Percentiles rank a stretch among this genome's conserved stretches.
Conservation (phyloP, 2,888 invertebrate species). For the Folsomia manolachei region DNA sequence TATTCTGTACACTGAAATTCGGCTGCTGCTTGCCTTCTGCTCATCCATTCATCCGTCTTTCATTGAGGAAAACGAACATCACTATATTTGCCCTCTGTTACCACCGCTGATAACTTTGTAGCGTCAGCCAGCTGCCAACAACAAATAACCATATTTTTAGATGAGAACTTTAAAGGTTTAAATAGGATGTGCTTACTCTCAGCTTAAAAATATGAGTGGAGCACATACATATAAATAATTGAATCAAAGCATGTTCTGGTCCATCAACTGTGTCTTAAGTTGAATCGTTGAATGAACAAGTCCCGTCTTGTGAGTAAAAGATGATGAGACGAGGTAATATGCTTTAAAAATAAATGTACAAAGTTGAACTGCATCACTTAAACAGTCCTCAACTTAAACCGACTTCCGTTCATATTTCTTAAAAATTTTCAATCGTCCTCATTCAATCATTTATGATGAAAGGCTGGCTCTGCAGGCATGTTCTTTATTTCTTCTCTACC, state of each 20-base stretch:
- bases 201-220: background rate
- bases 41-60: background rate
- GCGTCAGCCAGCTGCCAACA: slow-evolving; percentile 3
- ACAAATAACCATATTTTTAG: slow-evolving; percentile 9
- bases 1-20: no score
- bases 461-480: no score
- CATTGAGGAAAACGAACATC: slow-evolving; percentile 2
- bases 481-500: no score
- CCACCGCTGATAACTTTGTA: background rate
- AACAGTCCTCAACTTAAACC: no score
- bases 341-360: no score
- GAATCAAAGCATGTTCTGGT: background rate
- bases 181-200: background rate
- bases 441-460: no score
- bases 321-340: no score
- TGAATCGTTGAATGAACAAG: no score
- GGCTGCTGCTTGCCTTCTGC: background rate
- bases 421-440: no score
- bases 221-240: background rate
- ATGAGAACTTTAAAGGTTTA: background rate
- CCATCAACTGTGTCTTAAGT: background rate
- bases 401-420: no score
- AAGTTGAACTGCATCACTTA: no score
- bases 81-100: background rate
- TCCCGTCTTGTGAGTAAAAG: no score